Evolutionary conservation across 2,888 invertebrate genomes (phyloP).

Genomic region (Drosophila melanocephala): DNA sequence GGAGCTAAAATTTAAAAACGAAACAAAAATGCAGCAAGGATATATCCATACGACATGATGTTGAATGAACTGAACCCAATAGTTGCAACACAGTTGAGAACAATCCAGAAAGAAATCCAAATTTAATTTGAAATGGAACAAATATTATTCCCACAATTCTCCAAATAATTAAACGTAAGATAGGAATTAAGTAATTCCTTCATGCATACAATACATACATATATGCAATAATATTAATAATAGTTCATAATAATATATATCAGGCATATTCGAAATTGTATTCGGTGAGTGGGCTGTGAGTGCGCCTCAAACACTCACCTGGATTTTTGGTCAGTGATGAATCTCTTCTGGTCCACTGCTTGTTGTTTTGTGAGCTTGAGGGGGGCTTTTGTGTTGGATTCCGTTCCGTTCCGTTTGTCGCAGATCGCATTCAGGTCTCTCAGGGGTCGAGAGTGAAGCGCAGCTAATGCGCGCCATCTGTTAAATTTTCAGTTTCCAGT

Average conservation of each 20-base stretch:
- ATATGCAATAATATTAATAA: neutral
- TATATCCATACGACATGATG: neutral
- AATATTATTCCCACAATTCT: neutral
- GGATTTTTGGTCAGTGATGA: slow-evolving; percentile 20
- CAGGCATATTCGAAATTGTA: neutral
- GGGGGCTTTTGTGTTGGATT: neutral
- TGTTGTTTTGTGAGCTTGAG: neutral
- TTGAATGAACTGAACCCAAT: neutral
- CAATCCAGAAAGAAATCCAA: neutral
- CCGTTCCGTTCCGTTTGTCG: slow-evolving; percentile 14
- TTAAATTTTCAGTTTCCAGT: slow-evolving; percentile 73
- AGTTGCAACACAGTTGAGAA: neutral
- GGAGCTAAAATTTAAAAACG: slow-evolving; percentile 3
- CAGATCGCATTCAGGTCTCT: slow-evolving; percentile 38
- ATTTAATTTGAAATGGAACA: neutral
- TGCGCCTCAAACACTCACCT: slow-evolving; percentile 17
- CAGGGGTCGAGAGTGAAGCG: slow-evolving; percentile 69
- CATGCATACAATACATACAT: neutral
- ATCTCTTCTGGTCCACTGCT: slow-evolving; percentile 44
- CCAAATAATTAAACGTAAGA: neutral
- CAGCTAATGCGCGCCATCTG: slow-evolving; percentile 79
- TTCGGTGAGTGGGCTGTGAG: neutral
- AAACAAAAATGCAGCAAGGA: neutral
- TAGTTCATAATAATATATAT: too few species aligned
- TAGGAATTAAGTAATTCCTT: neutral